Evolutionary conservation across 2,797 vertebrate species (phyloP).

Genomic region (Potorous gilbertii): DNA sequence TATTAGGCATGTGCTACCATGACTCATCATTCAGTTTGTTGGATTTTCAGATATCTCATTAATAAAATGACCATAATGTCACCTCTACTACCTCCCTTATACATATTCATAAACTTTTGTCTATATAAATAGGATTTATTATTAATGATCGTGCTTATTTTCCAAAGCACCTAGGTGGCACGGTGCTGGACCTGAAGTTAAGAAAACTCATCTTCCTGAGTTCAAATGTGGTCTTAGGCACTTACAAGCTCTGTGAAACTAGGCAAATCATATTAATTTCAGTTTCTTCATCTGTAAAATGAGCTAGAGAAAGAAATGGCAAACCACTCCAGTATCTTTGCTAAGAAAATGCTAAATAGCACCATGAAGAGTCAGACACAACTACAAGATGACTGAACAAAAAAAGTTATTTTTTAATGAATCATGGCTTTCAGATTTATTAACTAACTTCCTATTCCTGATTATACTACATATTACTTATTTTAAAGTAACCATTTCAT

Average conservation of each 20-base stretch:
- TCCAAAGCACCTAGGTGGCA: not conserved
- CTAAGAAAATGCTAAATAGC: not conserved
- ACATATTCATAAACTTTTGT: not conserved
- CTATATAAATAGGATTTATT: not conserved
- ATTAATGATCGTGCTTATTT: not conserved
- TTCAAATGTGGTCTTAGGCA: not conserved
- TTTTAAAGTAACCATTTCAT: not conserved
- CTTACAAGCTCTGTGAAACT: not conserved
- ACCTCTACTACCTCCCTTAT: not conserved
- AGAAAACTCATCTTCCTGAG: not conserved
- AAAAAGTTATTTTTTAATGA: not conserved
- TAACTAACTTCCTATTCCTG: not conserved
- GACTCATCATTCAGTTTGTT: not conserved
- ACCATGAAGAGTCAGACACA: not conserved
- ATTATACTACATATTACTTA: not conserved
- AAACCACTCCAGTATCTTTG: not conserved
- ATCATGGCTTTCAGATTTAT: not conserved
- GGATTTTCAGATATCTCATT: not conserved
- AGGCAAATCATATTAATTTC: not conserved
- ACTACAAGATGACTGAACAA: not conserved
- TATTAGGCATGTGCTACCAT: not conserved
- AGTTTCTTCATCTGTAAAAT: not conserved
- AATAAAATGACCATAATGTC: not conserved
- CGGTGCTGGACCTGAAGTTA: not conserved
- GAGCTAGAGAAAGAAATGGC: not conserved